Conservation (phyloP, 2,113 vertebrate genomes). For the Ammodytes dubius region DNA sequence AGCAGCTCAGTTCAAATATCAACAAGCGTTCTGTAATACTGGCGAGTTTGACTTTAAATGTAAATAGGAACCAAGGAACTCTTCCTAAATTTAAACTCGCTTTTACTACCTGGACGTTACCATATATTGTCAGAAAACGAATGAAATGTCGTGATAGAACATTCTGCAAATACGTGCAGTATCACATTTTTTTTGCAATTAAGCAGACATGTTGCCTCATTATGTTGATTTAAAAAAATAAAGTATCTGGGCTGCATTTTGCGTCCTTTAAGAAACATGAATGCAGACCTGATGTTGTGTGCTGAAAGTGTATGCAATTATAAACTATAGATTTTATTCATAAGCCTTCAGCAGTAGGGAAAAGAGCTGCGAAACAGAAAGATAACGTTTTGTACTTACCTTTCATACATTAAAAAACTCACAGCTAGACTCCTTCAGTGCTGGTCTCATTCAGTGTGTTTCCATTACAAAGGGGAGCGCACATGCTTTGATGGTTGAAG, state of each 20-base stretch:
- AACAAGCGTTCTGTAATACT: too few species aligned
- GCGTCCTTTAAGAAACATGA: background rate
- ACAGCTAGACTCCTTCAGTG: slow-evolving; percentile 24
- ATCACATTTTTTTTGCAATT: background rate
- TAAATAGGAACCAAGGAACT: background rate
- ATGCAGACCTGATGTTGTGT: background rate
- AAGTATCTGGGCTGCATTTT: too few species aligned
- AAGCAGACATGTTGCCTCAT: background rate
- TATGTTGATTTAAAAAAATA: background rate
- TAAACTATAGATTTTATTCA: background rate
- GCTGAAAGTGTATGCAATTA: background rate
- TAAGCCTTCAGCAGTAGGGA: background rate
- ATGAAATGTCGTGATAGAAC: background rate
- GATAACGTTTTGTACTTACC: slow-evolving; percentile 35
- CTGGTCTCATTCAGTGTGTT: slow-evolving; percentile 57
- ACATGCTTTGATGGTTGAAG: slow-evolving; percentile 69
- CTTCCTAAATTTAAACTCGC: background rate
- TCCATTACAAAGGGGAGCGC: slow-evolving; percentile 64
- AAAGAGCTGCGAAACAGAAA: background rate
- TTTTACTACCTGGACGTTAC: background rate
- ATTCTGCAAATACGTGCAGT: background rate
- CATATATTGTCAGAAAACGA: background rate
- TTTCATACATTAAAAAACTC: slow-evolving; percentile 44
- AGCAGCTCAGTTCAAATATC: too few species aligned
- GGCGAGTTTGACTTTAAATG: too few species aligned